Evolutionary conservation across 2,113 vertebrate species (phyloP).

Genomic region (Rhinichthys klamathensis): DNA sequence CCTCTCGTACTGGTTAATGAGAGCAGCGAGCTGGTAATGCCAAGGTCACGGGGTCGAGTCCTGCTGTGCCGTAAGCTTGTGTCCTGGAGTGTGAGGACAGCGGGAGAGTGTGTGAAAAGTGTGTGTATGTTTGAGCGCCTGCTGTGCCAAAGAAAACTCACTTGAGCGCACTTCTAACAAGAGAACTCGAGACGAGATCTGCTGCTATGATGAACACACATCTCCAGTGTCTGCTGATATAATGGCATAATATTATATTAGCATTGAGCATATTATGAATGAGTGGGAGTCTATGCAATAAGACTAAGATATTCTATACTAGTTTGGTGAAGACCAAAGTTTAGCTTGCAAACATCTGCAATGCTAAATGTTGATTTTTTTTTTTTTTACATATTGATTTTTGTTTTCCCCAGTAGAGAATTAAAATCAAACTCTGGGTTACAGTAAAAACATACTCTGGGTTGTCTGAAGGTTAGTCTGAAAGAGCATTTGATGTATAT

Average conservation of each 20-base stretch:
- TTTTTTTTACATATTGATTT: background rate
- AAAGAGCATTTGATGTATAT: background rate
- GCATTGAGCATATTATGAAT: constrained; percentile 2
- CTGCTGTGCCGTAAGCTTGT: constrained; percentile 28
- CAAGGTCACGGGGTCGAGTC: background rate
- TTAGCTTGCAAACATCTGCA: background rate
- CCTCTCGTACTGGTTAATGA: constrained; percentile 56
- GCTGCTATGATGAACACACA: constrained; percentile 6
- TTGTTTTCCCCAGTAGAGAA: background rate
- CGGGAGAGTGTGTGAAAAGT: background rate
- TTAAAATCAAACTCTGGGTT: background rate
- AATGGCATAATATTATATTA: background rate
- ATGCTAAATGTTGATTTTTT: background rate
- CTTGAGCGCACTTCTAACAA: background rate
- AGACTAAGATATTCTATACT: background rate
- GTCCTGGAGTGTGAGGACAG: constrained; percentile 1
- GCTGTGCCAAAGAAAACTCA: constrained; percentile 22
- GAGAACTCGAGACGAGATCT: constrained; percentile 11
- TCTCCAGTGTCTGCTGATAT: background rate
- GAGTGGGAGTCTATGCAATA: background rate
- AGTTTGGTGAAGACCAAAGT: background rate
- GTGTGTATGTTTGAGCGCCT: constrained; percentile 10
- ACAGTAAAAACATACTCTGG: too few species aligned
- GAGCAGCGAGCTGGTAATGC: constrained; percentile 59
- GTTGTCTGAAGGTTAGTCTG: background rate